Conservation (phyloP, 2,797 vertebrate species). For the Hippopotamyrus pictus region DNA sequence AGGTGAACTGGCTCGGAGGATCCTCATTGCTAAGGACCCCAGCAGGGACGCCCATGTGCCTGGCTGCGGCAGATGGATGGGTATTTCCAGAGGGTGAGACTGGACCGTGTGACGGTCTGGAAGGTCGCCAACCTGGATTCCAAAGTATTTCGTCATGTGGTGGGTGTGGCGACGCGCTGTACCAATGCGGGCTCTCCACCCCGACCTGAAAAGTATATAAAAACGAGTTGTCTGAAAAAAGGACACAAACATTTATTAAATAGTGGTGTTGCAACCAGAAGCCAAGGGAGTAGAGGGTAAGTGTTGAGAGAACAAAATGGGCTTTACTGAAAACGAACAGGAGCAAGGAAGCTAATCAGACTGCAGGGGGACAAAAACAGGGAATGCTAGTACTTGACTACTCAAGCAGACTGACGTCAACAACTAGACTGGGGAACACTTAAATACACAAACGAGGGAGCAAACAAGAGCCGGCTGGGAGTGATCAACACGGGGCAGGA, state of each 20-base stretch:
- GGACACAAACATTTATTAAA: neutral
- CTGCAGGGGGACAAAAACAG: no score
- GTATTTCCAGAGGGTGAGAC: neutral
- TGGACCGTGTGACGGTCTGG: neutral
- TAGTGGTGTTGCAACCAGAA: neutral
- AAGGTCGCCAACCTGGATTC: neutral
- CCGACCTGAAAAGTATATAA: neutral
- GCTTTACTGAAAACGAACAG: neutral
- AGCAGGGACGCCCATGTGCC: neutral
- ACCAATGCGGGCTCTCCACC: neutral
- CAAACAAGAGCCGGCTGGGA: neutral
- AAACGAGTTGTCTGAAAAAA: neutral
- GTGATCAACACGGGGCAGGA: neutral
- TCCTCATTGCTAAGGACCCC: neutral
- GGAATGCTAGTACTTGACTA: no score
- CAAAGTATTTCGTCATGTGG: neutral
- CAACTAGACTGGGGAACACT: neutral
- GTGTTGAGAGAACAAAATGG: neutral
- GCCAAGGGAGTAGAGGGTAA: neutral
- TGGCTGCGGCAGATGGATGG: neutral
- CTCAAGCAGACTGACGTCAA: neutral
- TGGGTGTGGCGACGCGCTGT: neutral
- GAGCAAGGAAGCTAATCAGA: neutral
- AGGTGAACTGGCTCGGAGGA: neutral
- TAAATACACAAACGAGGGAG: neutral